Evolutionary conservation across 2,888 invertebrate genomes (phyloP).

Genomic region (Calliopum simillimum): DNA sequence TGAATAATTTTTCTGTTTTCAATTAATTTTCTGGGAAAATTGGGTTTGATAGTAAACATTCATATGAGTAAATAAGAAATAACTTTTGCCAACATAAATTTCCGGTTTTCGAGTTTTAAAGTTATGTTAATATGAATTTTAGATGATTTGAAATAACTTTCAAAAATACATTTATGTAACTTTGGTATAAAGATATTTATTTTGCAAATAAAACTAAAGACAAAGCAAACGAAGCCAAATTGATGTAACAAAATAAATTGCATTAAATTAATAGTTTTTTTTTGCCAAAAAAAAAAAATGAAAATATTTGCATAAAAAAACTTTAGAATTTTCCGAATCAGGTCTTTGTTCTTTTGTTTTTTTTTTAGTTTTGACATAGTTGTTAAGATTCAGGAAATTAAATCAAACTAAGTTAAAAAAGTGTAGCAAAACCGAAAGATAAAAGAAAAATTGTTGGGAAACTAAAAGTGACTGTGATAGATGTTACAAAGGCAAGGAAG

Average conservation of each 20-base stretch:
- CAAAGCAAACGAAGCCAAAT: conserved; percentile 22
- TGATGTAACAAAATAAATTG: not conserved
- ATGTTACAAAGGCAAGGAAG: not conserved
- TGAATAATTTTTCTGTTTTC: too few species aligned
- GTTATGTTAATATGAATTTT: too few species aligned
- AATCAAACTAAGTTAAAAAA: not conserved
- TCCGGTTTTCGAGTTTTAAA: not conserved
- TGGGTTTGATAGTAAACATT: too few species aligned
- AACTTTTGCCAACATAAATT: conserved; percentile 7
- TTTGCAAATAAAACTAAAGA: conserved; percentile 8
- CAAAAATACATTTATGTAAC: not conserved
- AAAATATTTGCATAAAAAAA: not conserved
- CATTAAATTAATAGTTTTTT: not conserved
- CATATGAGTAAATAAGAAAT: too few species aligned
- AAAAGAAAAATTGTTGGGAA: conserved; percentile 14
- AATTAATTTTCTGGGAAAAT: too few species aligned
- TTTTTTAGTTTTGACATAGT: not conserved
- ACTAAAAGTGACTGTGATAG: too few species aligned
- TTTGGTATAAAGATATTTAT: not conserved
- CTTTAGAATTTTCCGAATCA: conserved; percentile 20
- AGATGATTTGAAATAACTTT: not conserved
- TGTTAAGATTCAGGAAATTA: conserved; percentile 15
- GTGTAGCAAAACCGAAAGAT: too few species aligned
- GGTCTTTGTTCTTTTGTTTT: conserved; percentile 20
- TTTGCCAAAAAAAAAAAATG: conserved; percentile 2